Conservation (phyloP, 2,797 vertebrate species). For the Hapalemur alaotrensis region DNA sequence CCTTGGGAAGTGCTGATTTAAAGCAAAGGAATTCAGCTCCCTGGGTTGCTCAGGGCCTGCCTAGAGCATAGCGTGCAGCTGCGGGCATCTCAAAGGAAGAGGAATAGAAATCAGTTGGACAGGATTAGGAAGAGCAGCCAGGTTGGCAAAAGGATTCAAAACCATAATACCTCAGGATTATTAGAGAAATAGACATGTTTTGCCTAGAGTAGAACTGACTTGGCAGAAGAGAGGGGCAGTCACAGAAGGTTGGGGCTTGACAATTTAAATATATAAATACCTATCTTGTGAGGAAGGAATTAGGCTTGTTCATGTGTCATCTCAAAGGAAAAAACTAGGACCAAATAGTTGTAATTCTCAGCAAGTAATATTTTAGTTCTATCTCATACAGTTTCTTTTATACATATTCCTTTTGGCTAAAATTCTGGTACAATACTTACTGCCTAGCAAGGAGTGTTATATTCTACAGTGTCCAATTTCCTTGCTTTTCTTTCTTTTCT, state of each 20-base stretch:
- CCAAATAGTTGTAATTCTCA: background rate
- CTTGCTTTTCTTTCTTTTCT: conserved; percentile 17
- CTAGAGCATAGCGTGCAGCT: background rate
- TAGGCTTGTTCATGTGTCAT: background rate
- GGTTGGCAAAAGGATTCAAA: conserved; percentile 38
- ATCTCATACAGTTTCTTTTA: background rate
- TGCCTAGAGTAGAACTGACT: conserved; percentile 23
- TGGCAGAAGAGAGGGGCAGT: background rate
- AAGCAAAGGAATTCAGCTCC: background rate
- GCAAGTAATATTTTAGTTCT: conserved; percentile 6
- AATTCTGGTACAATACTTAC: background rate
- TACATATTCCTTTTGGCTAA: background rate
- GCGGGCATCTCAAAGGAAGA: background rate
- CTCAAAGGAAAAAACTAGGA: conserved; percentile 16
- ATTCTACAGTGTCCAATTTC: background rate
- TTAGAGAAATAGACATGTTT: conserved; percentile 42
- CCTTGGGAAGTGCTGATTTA: background rate
- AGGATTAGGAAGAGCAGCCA: background rate
- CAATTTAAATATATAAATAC: background rate
- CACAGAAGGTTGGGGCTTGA: background rate
- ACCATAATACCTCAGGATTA: conserved; percentile 31
- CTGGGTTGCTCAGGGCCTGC: background rate
- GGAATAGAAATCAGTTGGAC: background rate
- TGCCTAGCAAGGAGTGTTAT: background rate
- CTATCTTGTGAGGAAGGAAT: conserved; percentile 4